phyloP scores from a whole-genome alignment of 2,113 vertebrate species.

The Anthoscopus minutus region DNA sequence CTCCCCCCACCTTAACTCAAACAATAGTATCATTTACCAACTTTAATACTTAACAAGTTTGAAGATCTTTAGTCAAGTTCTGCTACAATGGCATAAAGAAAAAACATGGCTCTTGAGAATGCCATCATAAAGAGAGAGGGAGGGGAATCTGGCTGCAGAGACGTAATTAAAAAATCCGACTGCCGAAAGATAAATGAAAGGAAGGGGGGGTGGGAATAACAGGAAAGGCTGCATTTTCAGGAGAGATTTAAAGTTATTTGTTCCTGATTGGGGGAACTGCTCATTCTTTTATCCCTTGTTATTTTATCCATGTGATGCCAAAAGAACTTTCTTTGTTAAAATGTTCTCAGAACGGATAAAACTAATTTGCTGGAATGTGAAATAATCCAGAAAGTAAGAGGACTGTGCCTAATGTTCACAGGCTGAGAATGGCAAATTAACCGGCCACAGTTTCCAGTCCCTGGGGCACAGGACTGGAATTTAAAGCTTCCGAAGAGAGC shows the following conservation, averaged over 20 bases:
- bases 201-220: slow-evolving; percentile 28
- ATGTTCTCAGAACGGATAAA: slow-evolving; percentile 73
- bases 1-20: slow-evolving; percentile 5
- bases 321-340: slow-evolving; percentile 73
- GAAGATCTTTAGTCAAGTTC: slow-evolving; percentile 71
- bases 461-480: slow-evolving; percentile 62
- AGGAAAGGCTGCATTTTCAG: slow-evolving; percentile 64
- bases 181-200: slow-evolving; percentile 63
- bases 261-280: slow-evolving; percentile 66
- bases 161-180: slow-evolving; percentile 60
- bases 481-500: slow-evolving; percentile 60
- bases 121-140: slow-evolving; percentile 19
- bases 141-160: slow-evolving; percentile 26
- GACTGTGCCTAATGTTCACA: slow-evolving; percentile 66
- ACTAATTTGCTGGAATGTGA: slow-evolving; percentile 76
- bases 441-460: slow-evolving; percentile 59
- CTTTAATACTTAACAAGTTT: slow-evolving; percentile 76
- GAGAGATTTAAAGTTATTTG: slow-evolving; percentile 69
- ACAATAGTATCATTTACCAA: slow-evolving; percentile 80
- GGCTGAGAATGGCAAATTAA: slow-evolving; percentile 64
- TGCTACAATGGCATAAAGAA: slow-evolving; percentile 65
- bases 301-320: slow-evolving; percentile 70
- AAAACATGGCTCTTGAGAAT: slow-evolving; percentile 48
- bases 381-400: slow-evolving; percentile 76
- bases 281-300: slow-evolving; percentile 67